A percentile compares a stretch with the other conserved stretches of the same genome.
Evolutionary conservation across 1,140 invertebrate genomes (phyloP).

Genomic region (Penaeus vannamei): DNA sequence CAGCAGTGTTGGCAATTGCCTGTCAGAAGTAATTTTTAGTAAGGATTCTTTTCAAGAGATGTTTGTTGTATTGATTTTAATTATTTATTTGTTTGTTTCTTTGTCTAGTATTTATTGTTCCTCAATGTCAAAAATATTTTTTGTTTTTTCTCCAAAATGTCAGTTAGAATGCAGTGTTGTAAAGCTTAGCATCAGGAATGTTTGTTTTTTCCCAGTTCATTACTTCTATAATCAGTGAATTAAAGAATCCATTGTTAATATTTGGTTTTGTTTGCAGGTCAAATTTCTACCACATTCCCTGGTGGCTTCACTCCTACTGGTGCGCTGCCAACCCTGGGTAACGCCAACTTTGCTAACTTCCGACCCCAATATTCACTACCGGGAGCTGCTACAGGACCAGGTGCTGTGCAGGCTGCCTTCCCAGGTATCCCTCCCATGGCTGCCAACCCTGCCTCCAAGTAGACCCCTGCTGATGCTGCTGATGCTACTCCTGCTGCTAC

Average conservation of each 20-base stretch:
- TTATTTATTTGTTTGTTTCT: no score
- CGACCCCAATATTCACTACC: constrained; percentile 92
- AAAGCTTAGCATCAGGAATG: no score
- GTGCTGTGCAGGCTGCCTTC: constrained; percentile 63
- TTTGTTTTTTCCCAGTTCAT: constrained; percentile 43
- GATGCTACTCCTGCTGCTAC: constrained; percentile 59
- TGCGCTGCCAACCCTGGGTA: constrained; percentile 80
- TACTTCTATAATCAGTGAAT: neutral
- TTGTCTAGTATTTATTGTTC: no score
- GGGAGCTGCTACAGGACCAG: constrained; percentile 61
- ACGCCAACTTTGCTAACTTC: constrained; percentile 89
- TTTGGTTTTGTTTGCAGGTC: constrained; percentile 78
- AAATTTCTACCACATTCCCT: constrained; percentile 79
- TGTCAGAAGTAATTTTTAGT: no score
- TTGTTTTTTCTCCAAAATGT: no score
- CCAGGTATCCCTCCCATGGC: constrained; percentile 66
- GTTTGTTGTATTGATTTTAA: no score
- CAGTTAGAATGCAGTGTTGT: no score
- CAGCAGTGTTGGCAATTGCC: no score
- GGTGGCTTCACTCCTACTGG: constrained; percentile 80
- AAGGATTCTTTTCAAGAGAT: no score
- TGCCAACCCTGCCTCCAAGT: constrained; percentile 65
- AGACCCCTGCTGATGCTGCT: constrained; percentile 59
- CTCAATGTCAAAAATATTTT: neutral
- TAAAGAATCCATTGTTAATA: constrained; percentile 45